Percentiles rank a stretch among this genome's conserved stretches.
Conservation (phyloP, 2,113 vertebrate species). For the Lophochroa leadbeateri region DNA sequence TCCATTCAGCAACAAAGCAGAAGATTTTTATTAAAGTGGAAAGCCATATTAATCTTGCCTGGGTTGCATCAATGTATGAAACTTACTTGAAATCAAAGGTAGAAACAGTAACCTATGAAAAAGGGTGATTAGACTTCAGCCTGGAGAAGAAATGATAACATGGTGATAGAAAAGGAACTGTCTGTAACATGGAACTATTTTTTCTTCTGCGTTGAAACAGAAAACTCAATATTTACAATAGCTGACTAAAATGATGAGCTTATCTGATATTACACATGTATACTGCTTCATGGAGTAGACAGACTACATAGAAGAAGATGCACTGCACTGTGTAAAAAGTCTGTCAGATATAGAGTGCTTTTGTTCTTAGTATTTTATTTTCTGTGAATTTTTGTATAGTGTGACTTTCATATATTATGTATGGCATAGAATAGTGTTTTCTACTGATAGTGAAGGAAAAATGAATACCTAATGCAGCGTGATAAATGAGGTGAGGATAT, state of each 20-base stretch:
- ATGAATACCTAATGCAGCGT: not conserved
- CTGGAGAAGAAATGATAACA: not conserved
- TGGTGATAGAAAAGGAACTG: not conserved
- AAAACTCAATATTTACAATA: slow-evolving; percentile 1
- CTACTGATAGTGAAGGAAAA: slow-evolving; percentile 13
- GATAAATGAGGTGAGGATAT: slow-evolving; percentile 5
- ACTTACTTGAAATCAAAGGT: slow-evolving; percentile 40
- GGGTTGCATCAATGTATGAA: slow-evolving; percentile 28
- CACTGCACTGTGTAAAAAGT: slow-evolving; percentile 8
- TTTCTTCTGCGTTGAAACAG: slow-evolving; percentile 1
- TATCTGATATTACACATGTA: not conserved
- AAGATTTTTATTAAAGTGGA: slow-evolving; percentile 63
- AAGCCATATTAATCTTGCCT: slow-evolving; percentile 60
- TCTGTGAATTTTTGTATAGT: slow-evolving; percentile 5
- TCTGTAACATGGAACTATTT: slow-evolving; percentile 19
- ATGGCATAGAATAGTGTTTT: not conserved
- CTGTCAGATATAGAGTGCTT: slow-evolving; percentile 8
- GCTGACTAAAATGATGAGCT: slow-evolving; percentile 17
- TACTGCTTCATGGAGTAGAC: not conserved
- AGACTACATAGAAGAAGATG: slow-evolving; percentile 15
- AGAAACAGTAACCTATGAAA: slow-evolving; percentile 41
- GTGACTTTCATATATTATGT: slow-evolving; percentile 18
- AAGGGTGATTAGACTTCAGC: not conserved
- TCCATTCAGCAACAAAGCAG: slow-evolving; percentile 65
- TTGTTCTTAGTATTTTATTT: slow-evolving; percentile 27